phyloP scores from a whole-genome alignment of 2,797 vertebrate species.

The Danio choprae region DNA sequence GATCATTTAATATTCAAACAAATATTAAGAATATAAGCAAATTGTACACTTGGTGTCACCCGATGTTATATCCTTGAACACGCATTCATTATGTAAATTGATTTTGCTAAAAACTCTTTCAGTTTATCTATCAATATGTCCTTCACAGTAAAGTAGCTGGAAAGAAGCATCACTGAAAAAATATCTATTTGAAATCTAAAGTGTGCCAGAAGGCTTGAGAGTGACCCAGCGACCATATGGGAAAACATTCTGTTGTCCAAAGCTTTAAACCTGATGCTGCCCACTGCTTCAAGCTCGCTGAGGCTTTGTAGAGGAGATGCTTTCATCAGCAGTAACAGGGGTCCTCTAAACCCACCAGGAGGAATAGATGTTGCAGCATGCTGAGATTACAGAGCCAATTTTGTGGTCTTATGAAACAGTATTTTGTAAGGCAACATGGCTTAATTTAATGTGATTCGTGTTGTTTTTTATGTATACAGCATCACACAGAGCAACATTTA shows the following conservation, averaged over 20 bases:
- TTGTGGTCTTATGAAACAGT: background rate
- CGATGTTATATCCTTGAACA: background rate
- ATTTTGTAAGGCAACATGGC: background rate
- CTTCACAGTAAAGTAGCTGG: background rate
- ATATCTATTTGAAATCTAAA: slow-evolving; percentile 22
- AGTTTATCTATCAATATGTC: background rate
- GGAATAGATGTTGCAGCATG: background rate
- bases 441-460: background rate
- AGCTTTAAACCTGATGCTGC: slow-evolving; percentile 21
- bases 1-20: background rate
- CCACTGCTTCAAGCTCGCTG: background rate
- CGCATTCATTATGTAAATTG: background rate
- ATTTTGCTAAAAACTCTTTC: background rate
- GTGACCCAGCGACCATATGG: slow-evolving; percentile 46
- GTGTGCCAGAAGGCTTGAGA: slow-evolving; percentile 35
- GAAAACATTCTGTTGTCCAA: slow-evolving; percentile 38
- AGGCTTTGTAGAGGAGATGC: slow-evolving; percentile 29
- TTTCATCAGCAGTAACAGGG: slow-evolving; percentile 31
- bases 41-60: background rate
- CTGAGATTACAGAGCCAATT: slow-evolving; percentile 10
- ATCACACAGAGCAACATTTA: background rate
- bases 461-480: background rate
- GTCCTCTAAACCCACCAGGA: background rate
- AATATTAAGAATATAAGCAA: too few species aligned
- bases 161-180: slow-evolving; percentile 36